These are phyloP conservation scores for Ormyrus labotus DNA, from an alignment of 2,888 invertebrate genomes.

Conservation along the genomic window DNA sequence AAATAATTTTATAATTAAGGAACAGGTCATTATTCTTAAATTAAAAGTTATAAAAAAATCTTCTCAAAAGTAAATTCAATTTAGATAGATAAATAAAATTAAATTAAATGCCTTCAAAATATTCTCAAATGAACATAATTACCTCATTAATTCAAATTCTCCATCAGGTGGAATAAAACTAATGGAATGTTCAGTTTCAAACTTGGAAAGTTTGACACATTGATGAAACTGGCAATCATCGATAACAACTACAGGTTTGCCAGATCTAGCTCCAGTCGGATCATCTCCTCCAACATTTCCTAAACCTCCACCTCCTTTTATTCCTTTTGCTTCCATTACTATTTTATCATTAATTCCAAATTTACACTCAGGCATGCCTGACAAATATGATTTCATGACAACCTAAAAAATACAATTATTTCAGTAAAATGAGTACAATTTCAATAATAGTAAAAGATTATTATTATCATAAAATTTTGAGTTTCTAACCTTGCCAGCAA, in stretches of 20 bases:
- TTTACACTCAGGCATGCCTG: constrained; percentile 99
- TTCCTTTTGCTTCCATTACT: constrained; percentile 96
- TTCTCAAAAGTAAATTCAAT: not conserved
- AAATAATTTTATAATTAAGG: constrained; percentile 11
- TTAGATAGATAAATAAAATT: too few relatives aligned
- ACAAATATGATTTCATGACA: constrained; percentile 99
- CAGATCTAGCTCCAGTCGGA: constrained; percentile 89
- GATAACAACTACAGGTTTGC: constrained; percentile 99
- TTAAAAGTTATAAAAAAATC: constrained; percentile 9
- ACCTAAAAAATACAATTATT: constrained; percentile 77
- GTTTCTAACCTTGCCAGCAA: constrained; percentile 88
- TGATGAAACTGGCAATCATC: constrained; percentile 99
- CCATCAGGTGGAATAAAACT: constrained; percentile 99
- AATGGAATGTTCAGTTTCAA: constrained; percentile 99
- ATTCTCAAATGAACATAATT: constrained; percentile 46
- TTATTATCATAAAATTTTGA: not conserved
- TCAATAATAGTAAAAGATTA: constrained; percentile 2
- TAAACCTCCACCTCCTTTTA: constrained; percentile 80
- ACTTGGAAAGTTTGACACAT: constrained; percentile 99
- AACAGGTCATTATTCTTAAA: constrained; percentile 5
- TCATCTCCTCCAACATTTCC: constrained; percentile 81
- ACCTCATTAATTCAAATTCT: constrained; percentile 99
- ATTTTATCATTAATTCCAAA: constrained; percentile 99
- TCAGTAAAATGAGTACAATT: constrained; percentile 1
- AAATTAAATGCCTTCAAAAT: too few relatives aligned